Conservation (phyloP, 2,888 invertebrate species). For the Lepas anatifera region DNA sequence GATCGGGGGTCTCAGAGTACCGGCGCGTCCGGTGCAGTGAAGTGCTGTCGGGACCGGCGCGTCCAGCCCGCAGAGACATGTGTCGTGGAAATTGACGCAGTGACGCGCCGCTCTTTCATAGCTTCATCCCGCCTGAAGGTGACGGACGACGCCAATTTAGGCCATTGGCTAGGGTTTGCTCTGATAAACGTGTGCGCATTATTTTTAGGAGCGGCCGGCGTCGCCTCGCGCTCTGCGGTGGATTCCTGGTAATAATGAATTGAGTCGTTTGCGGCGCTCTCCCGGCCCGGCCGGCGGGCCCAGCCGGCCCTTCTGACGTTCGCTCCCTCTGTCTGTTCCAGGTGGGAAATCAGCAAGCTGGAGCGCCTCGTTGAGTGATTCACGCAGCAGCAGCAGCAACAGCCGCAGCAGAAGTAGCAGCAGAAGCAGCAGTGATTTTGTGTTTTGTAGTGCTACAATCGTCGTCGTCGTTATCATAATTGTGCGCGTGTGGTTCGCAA, state of each 20-base stretch:
- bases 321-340: not conserved
- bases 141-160: not conserved
- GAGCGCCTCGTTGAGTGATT: constrained; percentile 3
- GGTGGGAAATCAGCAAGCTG: constrained; percentile 11
- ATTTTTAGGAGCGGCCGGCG: not conserved
- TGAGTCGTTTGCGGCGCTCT: not conserved
- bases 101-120: too few species aligned
- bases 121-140: too few species aligned
- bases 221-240: not conserved
- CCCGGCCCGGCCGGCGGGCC: not conserved
- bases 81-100: too few species aligned
- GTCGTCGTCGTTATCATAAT: not conserved
- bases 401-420: not conserved
- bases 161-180: constrained; percentile 10
- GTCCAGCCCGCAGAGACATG: too few species aligned
- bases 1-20: too few species aligned
- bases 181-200: constrained; percentile 6
- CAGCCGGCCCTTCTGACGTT: too few species aligned
- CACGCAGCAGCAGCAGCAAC: not conserved
- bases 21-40: too few species aligned
- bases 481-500: too few species aligned
- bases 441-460: constrained; percentile 12
- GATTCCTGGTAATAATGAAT: not conserved
- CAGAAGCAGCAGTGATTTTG: not conserved
- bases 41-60: too few species aligned